phyloP scores from a whole-genome alignment of 2,113 vertebrate genomes.

The Paramormyrops kingsleyae region DNA sequence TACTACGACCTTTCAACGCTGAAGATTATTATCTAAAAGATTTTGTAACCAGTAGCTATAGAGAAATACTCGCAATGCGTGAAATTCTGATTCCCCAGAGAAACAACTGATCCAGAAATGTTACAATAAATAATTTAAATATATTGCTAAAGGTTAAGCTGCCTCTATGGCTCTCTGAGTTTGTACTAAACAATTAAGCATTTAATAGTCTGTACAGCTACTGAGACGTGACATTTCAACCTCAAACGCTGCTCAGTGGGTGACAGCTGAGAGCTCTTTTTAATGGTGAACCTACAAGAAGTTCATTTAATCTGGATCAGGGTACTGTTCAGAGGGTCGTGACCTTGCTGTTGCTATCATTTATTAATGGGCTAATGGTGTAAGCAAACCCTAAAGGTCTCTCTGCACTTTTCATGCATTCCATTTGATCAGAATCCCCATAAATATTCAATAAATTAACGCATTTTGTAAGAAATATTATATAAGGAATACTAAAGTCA shows the following conservation, averaged over 20 bases:
- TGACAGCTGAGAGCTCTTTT: slow-evolving; percentile 12
- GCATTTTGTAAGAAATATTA: neutral
- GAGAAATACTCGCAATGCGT: slow-evolving; percentile 23
- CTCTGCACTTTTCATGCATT: slow-evolving; percentile 14
- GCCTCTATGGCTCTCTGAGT: slow-evolving; percentile 18
- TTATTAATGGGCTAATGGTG: slow-evolving; percentile 17
- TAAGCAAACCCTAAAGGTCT: slow-evolving; percentile 6
- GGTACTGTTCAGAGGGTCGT: neutral
- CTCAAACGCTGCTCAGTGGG: slow-evolving; percentile 12
- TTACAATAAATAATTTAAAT: slow-evolving; percentile 21
- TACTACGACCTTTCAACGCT: neutral
- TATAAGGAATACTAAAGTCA: neutral
- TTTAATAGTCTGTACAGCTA: slow-evolving; percentile 27
- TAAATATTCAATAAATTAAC: slow-evolving; percentile 43
- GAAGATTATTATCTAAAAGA: slow-evolving; percentile 8
- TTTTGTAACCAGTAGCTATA: slow-evolving; percentile 25
- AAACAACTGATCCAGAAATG: slow-evolving; percentile 14
- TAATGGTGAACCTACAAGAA: slow-evolving; percentile 13
- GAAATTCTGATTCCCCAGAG: slow-evolving; percentile 15
- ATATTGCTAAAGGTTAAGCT: slow-evolving; percentile 27
- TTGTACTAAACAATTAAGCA: slow-evolving; percentile 21
- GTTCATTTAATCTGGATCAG: slow-evolving; percentile 18
- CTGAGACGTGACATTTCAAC: slow-evolving; percentile 12
- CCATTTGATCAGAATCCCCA: slow-evolving; percentile 26
- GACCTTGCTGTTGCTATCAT: slow-evolving; percentile 28